Percentiles rank a stretch among this genome's conserved stretches.
These are phyloP conservation scores for Echinometra lucunter DNA, from an alignment of 53 echinoderm and acorn worm species.

Conservation along the genomic window DNA sequence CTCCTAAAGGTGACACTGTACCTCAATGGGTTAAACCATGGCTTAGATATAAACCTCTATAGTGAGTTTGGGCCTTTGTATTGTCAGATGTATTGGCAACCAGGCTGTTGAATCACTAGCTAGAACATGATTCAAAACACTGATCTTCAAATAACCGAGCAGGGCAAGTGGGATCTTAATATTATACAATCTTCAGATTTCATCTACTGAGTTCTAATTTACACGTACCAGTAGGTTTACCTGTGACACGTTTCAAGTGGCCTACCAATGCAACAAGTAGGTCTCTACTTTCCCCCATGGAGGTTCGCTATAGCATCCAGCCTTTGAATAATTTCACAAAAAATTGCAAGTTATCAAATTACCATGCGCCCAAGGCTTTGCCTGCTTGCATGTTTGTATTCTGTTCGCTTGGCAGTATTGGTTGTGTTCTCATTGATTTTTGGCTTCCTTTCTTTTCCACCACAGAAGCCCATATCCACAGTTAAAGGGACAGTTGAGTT, in stretches of 20 bases:
- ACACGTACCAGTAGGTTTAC: not conserved
- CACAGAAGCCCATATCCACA: conserved; percentile 6
- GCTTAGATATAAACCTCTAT: too few relatives aligned
- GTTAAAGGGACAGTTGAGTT: not conserved
- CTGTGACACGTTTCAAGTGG: not conserved
- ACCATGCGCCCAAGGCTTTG: conserved; percentile 51
- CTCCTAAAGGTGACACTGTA: too few relatives aligned
- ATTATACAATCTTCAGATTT: too few relatives aligned
- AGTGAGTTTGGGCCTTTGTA: too few relatives aligned
- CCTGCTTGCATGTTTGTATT: conserved; percentile 47
- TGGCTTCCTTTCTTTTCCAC: not conserved
- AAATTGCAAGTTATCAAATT: conserved; percentile 66
- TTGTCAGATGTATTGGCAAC: too few relatives aligned
- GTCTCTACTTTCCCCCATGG: not conserved
- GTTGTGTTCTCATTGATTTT: conserved; percentile 49
- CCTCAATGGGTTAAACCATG: too few relatives aligned
- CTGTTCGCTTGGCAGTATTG: conserved; percentile 51
- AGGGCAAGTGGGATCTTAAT: too few relatives aligned
- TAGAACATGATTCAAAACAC: too few relatives aligned
- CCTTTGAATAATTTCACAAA: conserved; percentile 62
- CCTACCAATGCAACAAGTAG: conserved; percentile 59
- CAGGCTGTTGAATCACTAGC: too few relatives aligned
- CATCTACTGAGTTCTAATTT: not conserved
- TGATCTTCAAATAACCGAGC: too few relatives aligned
- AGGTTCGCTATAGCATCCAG: not conserved